Evolutionary conservation across 2,113 vertebrate species (phyloP).

Genomic region (Myxocyprinus asiaticus): DNA sequence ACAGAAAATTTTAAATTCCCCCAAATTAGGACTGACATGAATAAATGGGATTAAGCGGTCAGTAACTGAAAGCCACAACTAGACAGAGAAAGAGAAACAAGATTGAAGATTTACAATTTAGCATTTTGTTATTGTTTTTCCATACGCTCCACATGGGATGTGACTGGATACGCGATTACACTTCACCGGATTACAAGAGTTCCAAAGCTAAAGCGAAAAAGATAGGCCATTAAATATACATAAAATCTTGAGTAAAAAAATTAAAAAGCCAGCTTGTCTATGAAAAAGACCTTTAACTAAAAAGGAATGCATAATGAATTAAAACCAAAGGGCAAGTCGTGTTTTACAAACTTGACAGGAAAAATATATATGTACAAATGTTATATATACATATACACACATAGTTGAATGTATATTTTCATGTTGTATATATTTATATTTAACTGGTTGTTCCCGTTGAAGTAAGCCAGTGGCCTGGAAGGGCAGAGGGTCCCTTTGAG

Average conservation of each 20-base stretch:
- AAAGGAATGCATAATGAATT: slow-evolving; percentile 89
- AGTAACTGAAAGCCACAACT: slow-evolving; percentile 50
- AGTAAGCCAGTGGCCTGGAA: slow-evolving; percentile 79
- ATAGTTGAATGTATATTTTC: slow-evolving; percentile 54
- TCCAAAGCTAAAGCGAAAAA: slow-evolving; percentile 39
- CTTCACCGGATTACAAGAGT: slow-evolving; percentile 73
- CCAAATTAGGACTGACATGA: slow-evolving; percentile 30
- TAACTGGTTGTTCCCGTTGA: slow-evolving; percentile 89
- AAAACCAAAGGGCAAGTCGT: slow-evolving; percentile 81
- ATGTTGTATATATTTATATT: slow-evolving; percentile 48
- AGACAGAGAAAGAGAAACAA: slow-evolving; percentile 29
- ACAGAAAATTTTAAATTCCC: slow-evolving; percentile 44
- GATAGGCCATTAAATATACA: slow-evolving; percentile 53
- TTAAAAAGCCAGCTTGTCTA: slow-evolving; percentile 57
- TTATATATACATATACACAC: slow-evolving; percentile 59
- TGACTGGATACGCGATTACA: slow-evolving; percentile 33
- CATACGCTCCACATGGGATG: slow-evolving; percentile 40
- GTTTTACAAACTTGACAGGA: slow-evolving; percentile 86
- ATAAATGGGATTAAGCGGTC: slow-evolving; percentile 41
- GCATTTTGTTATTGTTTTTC: not conserved
- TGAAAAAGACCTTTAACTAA: slow-evolving; percentile 78
- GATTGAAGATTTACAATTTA: slow-evolving; percentile 41
- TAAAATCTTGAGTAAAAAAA: slow-evolving; percentile 53
- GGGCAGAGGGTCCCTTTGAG: slow-evolving; percentile 84
- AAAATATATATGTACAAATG: slow-evolving; percentile 74